A percentile compares a stretch with the other conserved stretches of the same genome.
These are phyloP conservation scores for Cyclura pinguis DNA, from an alignment of 2,797 vertebrate species.

Conservation along the genomic window DNA sequence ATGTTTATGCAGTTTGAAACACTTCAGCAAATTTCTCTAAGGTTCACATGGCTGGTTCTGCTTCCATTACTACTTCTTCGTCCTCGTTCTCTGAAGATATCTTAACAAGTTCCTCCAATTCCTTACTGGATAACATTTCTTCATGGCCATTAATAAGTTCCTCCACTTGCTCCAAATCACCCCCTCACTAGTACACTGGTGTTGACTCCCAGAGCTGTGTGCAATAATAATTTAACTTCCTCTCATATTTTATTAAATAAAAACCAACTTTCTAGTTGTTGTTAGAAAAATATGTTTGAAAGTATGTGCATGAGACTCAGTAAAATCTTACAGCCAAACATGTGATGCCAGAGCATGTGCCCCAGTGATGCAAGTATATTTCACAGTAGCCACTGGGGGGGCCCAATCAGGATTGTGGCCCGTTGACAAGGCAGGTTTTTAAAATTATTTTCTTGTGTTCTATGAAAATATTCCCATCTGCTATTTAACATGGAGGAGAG, in stretches of 20 bases:
- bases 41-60: too few relatives aligned
- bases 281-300: neutral
- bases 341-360: neutral
- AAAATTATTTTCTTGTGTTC: neutral
- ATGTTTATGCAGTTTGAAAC: too few relatives aligned
- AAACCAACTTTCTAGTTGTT: neutral
- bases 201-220: neutral
- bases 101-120: too few relatives aligned
- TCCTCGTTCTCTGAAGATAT: too few relatives aligned
- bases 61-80: too few relatives aligned
- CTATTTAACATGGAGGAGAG: neutral
- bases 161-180: too few relatives aligned
- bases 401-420: neutral
- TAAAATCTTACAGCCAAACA: neutral
- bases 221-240: neutral
- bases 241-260: neutral
- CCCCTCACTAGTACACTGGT: neutral
- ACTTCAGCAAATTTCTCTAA: too few relatives aligned
- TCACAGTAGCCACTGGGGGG: neutral
- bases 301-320: accelerated
- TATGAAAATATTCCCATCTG: neutral
- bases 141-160: too few relatives aligned
- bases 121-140: too few relatives aligned
- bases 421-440: neutral
- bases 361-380: neutral